Evolutionary conservation across 2,888 invertebrate species (phyloP), one percentile per base, ranked within the genome.

Genomic region (Lithosia quadra): DNA sequence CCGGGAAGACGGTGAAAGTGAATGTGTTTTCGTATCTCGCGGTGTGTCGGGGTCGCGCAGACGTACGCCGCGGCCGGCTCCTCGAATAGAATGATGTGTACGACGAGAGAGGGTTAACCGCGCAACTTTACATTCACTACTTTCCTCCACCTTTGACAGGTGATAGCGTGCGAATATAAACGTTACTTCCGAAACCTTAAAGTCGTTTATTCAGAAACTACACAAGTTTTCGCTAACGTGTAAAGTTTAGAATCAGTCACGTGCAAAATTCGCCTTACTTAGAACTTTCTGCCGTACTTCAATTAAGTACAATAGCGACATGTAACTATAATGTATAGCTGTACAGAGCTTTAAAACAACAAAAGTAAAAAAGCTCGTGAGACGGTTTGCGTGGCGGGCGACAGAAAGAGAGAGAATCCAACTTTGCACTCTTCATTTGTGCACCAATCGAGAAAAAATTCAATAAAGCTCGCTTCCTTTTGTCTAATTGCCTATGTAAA

Each of bases 391-490:
- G 85, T 86, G 79, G 84, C 85, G 82, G 81, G 78, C 84, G 90
- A 79, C 84, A 84, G 92, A 93, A 85, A 92, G 92, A 91, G 94
- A 93, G 81, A 79, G 90, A 86, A 86, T 82, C 84, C 84, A 80
- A 86, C 86, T 91, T 89, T 89, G 91, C 89, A 87, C 93, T 93
- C 91, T 90, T 92, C 93, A 86, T 90, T 91, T 91, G 91, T 91
- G 91, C 91, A 90, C 90, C 90, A 92, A 91, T 93, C 91, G 92
- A 90, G 92, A 92, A 93, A 92, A 93, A 94, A 93, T 93, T 93
- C 93, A 92, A 93, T 93, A 93, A 93, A 90, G 90, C 90, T 88
- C 88, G 90, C 90, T 91, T 93, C 91, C 92, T 91, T 91, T 92
- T 91, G 89, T 92, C 91, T 93, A 93, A 93, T 94, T 93, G 91